Conservation (phyloP, 2,113 vertebrate species). For the Mohoua ochrocephala region DNA sequence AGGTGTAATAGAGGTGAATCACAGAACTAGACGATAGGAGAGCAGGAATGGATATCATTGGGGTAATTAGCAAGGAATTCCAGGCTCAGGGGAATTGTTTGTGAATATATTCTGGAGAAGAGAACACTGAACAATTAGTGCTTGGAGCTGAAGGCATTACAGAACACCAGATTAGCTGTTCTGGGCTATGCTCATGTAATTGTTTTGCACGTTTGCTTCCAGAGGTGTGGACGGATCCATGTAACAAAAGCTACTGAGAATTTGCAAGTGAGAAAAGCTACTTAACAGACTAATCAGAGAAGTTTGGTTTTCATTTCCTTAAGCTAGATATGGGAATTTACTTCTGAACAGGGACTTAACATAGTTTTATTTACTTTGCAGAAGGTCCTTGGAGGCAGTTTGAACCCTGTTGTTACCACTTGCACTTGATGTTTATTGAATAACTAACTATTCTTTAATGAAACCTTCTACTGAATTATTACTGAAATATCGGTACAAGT, state of each 20-base stretch:
- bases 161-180: not conserved
- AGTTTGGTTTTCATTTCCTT: not conserved
- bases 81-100: not conserved
- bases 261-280: not conserved
- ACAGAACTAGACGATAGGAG: not conserved
- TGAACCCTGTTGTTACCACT: not conserved
- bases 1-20: not conserved
- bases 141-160: not conserved
- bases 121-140: not conserved
- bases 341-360: not conserved
- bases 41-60: not conserved
- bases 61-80: not conserved
- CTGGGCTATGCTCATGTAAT: not conserved
- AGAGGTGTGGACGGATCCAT: not conserved
- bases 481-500: not conserved
- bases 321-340: not conserved
- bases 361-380: not conserved
- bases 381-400: not conserved
- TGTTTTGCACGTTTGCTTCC: not conserved
- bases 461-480: not conserved
- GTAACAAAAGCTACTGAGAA: not conserved
- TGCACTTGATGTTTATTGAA: constrained; percentile 1
- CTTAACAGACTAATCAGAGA: not conserved
- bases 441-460: not conserved
- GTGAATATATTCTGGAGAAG: not conserved